These are phyloP conservation scores for Hylaeus volcanicus DNA, from an alignment of 1,140 invertebrate species.

Conservation along the genomic window DNA sequence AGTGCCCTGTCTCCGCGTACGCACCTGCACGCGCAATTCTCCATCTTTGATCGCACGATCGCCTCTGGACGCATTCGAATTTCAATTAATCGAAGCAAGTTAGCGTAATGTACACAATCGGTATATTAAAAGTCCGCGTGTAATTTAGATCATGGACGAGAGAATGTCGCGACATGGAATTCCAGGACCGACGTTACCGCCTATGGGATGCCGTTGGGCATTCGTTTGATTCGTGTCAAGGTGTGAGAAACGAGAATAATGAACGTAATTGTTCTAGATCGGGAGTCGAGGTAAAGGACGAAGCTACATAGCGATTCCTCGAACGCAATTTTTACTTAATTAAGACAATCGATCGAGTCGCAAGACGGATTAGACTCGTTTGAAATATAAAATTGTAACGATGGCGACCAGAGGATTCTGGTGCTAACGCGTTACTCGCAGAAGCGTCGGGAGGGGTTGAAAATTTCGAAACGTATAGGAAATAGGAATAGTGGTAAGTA, in stretches of 20 bases:
- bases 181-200: not conserved
- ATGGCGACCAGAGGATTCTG: too few species aligned
- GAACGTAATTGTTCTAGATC: constrained; percentile 9
- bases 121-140: not conserved
- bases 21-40: constrained; percentile 46
- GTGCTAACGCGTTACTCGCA: too few species aligned
- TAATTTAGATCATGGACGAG: constrained; percentile 48
- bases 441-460: not conserved
- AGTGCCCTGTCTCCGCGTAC: constrained; percentile 37
- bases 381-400: too few species aligned
- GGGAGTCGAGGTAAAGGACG: not conserved
- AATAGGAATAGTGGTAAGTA: constrained; percentile 17
- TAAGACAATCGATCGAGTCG: not conserved
- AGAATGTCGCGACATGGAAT: constrained; percentile 25
- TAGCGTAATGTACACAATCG: too few species aligned
- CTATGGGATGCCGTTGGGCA: not conserved
- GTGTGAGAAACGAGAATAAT: constrained; percentile 19
- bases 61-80: not conserved
- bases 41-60: constrained; percentile 16
- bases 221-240: constrained; percentile 49
- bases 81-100: constrained; percentile 4
- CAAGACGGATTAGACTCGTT: not conserved
- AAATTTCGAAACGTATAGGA: constrained; percentile 27
- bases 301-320: too few species aligned
- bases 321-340: too few species aligned